Evolutionary conservation across 2,113 vertebrate species (phyloP).

Genomic region (Odobenus rosmarus): DNA sequence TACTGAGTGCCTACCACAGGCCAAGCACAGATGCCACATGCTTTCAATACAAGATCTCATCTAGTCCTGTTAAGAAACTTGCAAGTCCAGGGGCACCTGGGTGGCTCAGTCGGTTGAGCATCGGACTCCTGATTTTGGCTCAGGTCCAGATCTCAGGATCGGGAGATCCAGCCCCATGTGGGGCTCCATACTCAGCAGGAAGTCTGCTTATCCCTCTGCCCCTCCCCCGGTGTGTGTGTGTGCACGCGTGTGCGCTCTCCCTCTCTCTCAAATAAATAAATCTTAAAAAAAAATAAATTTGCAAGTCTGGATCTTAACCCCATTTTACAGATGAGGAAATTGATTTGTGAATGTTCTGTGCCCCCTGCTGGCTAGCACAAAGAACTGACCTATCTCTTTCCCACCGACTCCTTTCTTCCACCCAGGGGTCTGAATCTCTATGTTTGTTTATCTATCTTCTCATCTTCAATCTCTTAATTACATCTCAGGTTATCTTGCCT

Average conservation of each 20-base stretch:
- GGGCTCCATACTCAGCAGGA: not conserved
- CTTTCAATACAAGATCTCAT: not conserved
- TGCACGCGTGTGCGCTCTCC: not conserved
- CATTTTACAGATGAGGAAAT: constrained; percentile 69
- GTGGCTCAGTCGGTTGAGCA: not conserved
- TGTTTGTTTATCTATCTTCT: not conserved
- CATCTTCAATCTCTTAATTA: not conserved
- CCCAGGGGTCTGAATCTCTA: not conserved
- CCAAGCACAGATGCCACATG: not conserved
- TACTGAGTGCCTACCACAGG: not conserved
- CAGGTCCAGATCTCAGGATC: not conserved
- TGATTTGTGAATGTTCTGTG: constrained; percentile 57
- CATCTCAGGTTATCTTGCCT: not conserved
- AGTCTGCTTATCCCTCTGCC: not conserved
- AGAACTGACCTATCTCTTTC: not conserved
- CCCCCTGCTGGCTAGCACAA: constrained; percentile 23
- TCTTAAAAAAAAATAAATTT: not conserved
- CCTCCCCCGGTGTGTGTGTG: not conserved
- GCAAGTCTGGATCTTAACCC: not conserved
- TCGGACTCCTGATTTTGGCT: not conserved
- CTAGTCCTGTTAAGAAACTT: not conserved
- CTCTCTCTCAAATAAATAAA: not conserved
- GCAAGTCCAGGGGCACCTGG: not conserved
- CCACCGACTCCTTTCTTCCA: not conserved
- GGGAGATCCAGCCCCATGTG: not conserved